Conservation (phyloP, 2,888 invertebrate genomes). For the Rotaria macrura region DNA sequence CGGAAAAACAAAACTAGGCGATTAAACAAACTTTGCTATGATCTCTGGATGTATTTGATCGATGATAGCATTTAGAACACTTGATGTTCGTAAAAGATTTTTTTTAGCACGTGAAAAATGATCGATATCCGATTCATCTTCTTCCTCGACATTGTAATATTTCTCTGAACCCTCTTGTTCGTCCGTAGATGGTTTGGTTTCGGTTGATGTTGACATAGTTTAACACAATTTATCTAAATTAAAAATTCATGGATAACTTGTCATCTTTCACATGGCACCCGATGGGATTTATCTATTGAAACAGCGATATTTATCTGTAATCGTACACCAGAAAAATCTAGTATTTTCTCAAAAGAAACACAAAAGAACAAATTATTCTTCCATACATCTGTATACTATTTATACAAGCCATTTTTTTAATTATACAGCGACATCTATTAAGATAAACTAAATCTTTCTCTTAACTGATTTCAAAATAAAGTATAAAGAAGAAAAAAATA, state of each 20-base stretch:
- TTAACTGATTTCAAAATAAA: background rate
- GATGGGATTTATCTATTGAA: background rate
- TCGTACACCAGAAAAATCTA: background rate
- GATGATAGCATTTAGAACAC: background rate
- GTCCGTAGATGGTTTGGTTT: background rate
- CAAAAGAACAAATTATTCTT: background rate
- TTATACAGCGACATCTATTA: background rate
- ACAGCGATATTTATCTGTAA: background rate
- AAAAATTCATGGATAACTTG: background rate
- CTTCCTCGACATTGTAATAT: background rate
- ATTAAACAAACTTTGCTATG: background rate
- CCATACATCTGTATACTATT: background rate
- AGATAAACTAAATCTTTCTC: background rate
- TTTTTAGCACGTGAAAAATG: background rate
- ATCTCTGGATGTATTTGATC: constrained; percentile 12
- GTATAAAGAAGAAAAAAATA: background rate
- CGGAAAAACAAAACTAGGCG: too few species aligned
- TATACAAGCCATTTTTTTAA: background rate
- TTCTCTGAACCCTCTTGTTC: background rate
- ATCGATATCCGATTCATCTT: background rate
- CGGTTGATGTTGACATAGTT: background rate
- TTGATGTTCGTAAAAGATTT: background rate
- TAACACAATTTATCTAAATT: background rate
- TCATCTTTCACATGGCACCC: too few species aligned
- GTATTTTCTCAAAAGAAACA: background rate